Conservation (phyloP, 2,113 vertebrate species). For the Bombycilla garrulus region DNA sequence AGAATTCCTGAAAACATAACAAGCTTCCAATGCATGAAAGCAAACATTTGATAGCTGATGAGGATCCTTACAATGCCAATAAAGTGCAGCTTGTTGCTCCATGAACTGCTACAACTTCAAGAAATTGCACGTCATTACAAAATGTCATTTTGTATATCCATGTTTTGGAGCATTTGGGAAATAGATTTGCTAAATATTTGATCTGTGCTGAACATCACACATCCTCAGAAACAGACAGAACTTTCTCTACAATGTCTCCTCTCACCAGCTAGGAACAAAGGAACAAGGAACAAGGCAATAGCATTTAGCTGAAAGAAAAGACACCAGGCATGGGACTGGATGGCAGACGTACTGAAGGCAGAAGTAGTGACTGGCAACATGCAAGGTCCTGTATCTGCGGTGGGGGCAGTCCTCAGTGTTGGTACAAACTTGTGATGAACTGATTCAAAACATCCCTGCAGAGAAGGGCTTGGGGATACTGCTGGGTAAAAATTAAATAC, state of each 20-base stretch:
- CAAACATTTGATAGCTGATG: neutral
- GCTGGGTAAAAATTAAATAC: neutral
- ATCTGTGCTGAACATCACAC: neutral
- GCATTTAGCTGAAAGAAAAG: neutral
- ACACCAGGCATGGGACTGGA: neutral
- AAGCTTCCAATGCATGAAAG: neutral
- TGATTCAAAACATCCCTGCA: neutral
- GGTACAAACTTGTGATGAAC: neutral
- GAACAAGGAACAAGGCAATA: neutral
- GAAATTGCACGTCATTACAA: neutral
- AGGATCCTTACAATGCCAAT: neutral
- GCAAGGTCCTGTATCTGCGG: neutral
- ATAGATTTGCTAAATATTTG: neutral
- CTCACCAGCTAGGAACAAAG: neutral
- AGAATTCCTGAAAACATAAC: neutral
- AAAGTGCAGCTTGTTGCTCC: neutral
- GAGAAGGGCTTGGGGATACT: neutral
- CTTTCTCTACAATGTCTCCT: neutral
- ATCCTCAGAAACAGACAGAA: neutral
- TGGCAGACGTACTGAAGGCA: neutral
- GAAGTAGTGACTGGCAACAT: neutral
- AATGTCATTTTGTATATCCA: neutral
- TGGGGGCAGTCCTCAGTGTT: rapidly evolving
- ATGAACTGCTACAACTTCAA: neutral
- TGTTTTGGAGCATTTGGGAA: neutral